Evolutionary conservation across 2,888 invertebrate genomes (phyloP).

Genomic region (Vandiemenella viatica): DNA sequence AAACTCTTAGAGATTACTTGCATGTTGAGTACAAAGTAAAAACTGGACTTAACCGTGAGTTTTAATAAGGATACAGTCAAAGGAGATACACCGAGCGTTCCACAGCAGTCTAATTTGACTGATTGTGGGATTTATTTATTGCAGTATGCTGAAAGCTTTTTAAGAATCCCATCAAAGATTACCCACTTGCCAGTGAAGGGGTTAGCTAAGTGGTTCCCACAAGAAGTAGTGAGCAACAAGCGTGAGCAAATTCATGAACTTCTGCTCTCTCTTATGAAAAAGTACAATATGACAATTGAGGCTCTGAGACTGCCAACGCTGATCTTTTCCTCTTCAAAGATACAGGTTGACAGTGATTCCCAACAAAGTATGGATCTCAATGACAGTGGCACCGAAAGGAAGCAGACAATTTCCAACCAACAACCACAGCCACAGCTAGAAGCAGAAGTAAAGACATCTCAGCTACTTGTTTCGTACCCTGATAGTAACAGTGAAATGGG

Average conservation of each 20-base stretch:
- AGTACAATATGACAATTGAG: slow-evolving; percentile 48
- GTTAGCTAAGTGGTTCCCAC: slow-evolving; percentile 74
- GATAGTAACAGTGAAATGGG: too few relatives aligned
- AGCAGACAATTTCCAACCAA: too few relatives aligned
- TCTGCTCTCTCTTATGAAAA: slow-evolving; percentile 56
- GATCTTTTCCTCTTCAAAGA: slow-evolving; percentile 11
- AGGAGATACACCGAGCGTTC: slow-evolving; percentile 78
- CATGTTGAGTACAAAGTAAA: slow-evolving; percentile 73
- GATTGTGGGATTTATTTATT: slow-evolving; percentile 93
- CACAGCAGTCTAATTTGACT: slow-evolving; percentile 91
- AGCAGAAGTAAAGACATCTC: too few relatives aligned
- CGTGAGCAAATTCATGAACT: slow-evolving; percentile 72
- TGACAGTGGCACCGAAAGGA: too few relatives aligned
- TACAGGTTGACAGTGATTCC: too few relatives aligned
- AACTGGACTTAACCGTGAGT: slow-evolving; percentile 46
- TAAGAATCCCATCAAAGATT: slow-evolving; percentile 71
- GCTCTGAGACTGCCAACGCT: slow-evolving; percentile 38
- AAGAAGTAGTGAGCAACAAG: slow-evolving; percentile 67
- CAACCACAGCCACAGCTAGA: too few relatives aligned
- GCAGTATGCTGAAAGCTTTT: slow-evolving; percentile 94
- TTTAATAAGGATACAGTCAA: slow-evolving; percentile 72
- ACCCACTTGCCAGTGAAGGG: slow-evolving; percentile 71
- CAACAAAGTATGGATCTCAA: too few relatives aligned
- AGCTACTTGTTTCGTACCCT: too few relatives aligned
- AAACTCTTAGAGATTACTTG: slow-evolving; percentile 80